These are phyloP conservation scores for Crypturellus tataupa DNA, from an alignment of 2,797 vertebrate species.

Conservation along the genomic window DNA sequence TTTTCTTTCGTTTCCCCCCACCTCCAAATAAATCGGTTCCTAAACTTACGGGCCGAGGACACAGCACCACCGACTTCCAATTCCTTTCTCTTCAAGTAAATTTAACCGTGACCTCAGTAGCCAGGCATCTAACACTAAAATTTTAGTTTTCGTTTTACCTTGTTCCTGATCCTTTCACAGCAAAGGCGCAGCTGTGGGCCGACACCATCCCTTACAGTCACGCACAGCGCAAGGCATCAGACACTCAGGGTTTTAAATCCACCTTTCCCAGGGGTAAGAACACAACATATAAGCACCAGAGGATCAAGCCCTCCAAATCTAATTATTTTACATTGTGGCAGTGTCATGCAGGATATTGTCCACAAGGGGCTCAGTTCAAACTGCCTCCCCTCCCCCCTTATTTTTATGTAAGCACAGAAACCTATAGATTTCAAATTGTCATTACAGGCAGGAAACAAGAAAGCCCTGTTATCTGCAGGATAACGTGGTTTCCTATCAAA, in stretches of 20 bases:
- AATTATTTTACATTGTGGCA: neutral
- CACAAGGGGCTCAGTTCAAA: neutral
- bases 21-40: constrained; percentile 16
- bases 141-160: constrained; percentile 37
- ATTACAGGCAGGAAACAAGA: neutral
- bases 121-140: constrained; percentile 54
- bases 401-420: neutral
- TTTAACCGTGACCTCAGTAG: constrained; percentile 61
- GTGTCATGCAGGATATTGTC: neutral
- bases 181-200: neutral
- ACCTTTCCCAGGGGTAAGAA: neutral
- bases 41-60: constrained; percentile 45
- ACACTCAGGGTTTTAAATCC: neutral
- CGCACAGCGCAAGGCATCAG: neutral
- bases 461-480: neutral
- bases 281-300: neutral
- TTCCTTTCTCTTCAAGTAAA: constrained; percentile 54
- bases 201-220: neutral
- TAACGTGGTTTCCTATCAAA: neutral
- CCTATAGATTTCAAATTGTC: neutral
- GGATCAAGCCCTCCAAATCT: neutral
- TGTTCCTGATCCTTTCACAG: neutral
- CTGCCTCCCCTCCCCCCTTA: neutral
- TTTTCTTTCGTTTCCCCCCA: constrained; percentile 5
- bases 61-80: neutral